Evolutionary conservation across 2,797 vertebrate genomes (phyloP), one percentile per base, ranked within the genome.

Genomic region (Notoglanidium macrostoma): DNA sequence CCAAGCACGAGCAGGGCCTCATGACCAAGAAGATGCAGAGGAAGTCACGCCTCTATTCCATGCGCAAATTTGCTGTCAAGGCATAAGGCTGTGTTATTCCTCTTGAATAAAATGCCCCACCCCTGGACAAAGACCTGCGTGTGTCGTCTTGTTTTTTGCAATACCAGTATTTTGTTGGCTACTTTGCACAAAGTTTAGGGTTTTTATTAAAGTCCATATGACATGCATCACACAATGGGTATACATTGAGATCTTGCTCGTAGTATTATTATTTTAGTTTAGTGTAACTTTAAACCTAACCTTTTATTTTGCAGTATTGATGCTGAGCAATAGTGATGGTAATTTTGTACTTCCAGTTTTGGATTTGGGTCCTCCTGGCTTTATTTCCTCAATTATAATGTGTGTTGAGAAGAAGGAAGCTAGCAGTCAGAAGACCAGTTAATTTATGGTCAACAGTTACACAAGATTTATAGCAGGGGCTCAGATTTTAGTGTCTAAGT

Each of bases 21-120:
- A 97, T 97, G 92, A 99, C 97, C 87, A 99, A 97, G 93, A 99
- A 99, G 88, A 97, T 97, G 96, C 98, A 97, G 95, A 94, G 96
- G 90, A 99, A 98, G 86, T 97, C 98, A 0, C 96, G 98, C 7
- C 92, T 99, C 15, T 99, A 98, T 91, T 96, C 98, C 0, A 83
- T 96, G 21, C 95, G 98, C 93, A 99, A 99, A 92, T 99, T 95
- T 0, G 98, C 98, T 0, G 97, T 99, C 88, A 99, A 99, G 96
- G 98, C 98, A 29, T 99, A 94, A 91, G 86, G 93, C 92, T 93
- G 91, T 94, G 7, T 72, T 86, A 35, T 83, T 88, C 57, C 93
- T 92, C 81, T 88, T 86, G 85, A 86, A 85, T 88, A 88, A 17
- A 96, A 94, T 61, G 54, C 82, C 87, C 85, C 85, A 86, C 44